phyloP scores from a whole-genome alignment of 2,888 invertebrate species.

The Onthophagus sagittarius region DNA sequence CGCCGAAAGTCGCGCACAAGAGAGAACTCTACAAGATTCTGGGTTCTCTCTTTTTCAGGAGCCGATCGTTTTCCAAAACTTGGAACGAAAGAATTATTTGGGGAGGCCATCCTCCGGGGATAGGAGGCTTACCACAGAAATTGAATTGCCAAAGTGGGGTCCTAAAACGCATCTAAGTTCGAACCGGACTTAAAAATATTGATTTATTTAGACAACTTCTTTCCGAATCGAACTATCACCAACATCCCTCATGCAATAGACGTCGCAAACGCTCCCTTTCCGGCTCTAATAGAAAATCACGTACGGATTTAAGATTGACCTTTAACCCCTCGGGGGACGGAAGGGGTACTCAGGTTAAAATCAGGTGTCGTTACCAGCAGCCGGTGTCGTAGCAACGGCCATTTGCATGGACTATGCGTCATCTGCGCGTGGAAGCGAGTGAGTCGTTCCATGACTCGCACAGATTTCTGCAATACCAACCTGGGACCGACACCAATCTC shows the following conservation, averaged over 20 bases:
- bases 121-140: not conserved
- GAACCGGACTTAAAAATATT: not conserved
- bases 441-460: constrained; percentile 10
- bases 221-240: not conserved
- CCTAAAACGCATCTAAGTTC: not conserved
- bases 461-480: constrained; percentile 21
- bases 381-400: constrained; percentile 24
- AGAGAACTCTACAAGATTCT: not conserved
- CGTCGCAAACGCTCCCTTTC: not conserved
- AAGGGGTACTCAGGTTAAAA: constrained; percentile 23
- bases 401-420: constrained; percentile 33
- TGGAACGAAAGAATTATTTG: not conserved
- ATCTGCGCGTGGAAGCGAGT: constrained; percentile 29
- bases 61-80: not conserved
- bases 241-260: too few species aligned
- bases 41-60: not conserved
- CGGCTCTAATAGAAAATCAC: constrained; percentile 1
- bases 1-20: not conserved
- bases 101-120: not conserved
- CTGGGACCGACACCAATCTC: constrained; percentile 7
- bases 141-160: not conserved
- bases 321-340: constrained; percentile 19
- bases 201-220: not conserved
- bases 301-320: constrained; percentile 19
- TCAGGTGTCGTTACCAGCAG: constrained; percentile 28